A percentile compares a stretch with the other conserved stretches of the same genome.
Conservation (phyloP, 2,797 vertebrate genomes). For the Ceyx erithaca region DNA sequence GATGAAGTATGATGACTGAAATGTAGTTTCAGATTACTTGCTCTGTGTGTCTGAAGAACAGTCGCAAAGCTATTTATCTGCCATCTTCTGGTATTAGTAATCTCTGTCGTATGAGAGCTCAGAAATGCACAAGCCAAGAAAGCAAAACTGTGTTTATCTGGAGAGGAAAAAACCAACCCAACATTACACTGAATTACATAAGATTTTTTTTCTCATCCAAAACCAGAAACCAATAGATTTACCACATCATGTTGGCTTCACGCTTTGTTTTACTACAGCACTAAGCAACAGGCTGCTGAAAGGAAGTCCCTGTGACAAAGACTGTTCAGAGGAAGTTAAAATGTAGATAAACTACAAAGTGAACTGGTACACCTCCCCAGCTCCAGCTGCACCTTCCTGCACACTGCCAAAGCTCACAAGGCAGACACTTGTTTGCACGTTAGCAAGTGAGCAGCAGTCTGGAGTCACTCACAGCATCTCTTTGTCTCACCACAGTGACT, state of each 20-base stretch:
- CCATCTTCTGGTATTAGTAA: background rate
- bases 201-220: background rate
- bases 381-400: background rate
- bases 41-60: background rate
- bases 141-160: background rate
- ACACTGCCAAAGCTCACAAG: background rate
- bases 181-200: background rate
- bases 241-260: background rate
- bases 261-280: background rate
- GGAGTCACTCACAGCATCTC: background rate
- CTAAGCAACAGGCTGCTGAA: background rate
- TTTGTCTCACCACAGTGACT: background rate
- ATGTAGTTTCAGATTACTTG: background rate
- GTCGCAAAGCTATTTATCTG: background rate
- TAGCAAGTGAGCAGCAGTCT: background rate
- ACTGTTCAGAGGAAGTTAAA: slow-evolving; percentile 28
- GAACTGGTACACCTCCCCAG: background rate
- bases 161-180: background rate
- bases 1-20: background rate
- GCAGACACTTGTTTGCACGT: background rate
- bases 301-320: background rate
- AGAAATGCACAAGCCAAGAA: background rate
- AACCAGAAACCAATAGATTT: background rate
- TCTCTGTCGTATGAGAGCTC: background rate
- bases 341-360: background rate